phyloP scores from a whole-genome alignment of 92 coral and sea anemone species.

The Zoanthus sociatus region DNA sequence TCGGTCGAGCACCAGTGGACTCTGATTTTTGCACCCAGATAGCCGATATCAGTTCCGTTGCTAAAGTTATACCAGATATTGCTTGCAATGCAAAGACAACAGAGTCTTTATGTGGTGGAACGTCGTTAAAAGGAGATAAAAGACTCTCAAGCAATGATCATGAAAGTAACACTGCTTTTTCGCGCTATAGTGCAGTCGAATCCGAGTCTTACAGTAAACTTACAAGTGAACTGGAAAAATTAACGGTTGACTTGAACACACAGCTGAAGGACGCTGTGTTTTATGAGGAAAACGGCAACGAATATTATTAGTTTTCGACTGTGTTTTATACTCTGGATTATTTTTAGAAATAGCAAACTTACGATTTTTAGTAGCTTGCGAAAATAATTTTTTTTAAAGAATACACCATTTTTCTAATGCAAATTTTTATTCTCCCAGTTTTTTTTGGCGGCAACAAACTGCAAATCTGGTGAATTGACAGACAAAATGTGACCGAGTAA shows the following conservation, averaged over 20 bases:
- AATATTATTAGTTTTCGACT: constrained; percentile 10
- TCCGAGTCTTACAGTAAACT: constrained; percentile 31
- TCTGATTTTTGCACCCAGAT: neutral
- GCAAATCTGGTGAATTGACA: too few relatives aligned
- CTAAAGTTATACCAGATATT: constrained; percentile 10
- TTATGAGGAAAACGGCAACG: constrained; percentile 29
- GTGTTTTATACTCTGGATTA: too few relatives aligned
- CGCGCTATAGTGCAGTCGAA: neutral
- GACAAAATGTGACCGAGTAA: too few relatives aligned
- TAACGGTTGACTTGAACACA: constrained; percentile 21
- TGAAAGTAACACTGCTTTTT: neutral
- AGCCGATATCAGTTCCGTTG: neutral
- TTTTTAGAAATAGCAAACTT: too few relatives aligned
- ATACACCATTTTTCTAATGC: too few relatives aligned
- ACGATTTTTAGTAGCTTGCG: too few relatives aligned
- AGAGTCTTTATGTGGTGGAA: constrained; percentile 15
- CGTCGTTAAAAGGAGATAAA: neutral
- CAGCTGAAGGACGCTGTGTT: constrained; percentile 5
- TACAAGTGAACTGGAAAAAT: constrained; percentile 10
- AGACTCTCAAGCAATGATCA: neutral
- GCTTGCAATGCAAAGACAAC: constrained; percentile 3
- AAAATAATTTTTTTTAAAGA: too few relatives aligned
- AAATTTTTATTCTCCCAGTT: too few relatives aligned
- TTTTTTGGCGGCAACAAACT: too few relatives aligned
- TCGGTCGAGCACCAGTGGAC: neutral